Base-by-base conservation (phyloP, 2,113 vertebrate genomes). In the Rutilus rutilus region DNA sequence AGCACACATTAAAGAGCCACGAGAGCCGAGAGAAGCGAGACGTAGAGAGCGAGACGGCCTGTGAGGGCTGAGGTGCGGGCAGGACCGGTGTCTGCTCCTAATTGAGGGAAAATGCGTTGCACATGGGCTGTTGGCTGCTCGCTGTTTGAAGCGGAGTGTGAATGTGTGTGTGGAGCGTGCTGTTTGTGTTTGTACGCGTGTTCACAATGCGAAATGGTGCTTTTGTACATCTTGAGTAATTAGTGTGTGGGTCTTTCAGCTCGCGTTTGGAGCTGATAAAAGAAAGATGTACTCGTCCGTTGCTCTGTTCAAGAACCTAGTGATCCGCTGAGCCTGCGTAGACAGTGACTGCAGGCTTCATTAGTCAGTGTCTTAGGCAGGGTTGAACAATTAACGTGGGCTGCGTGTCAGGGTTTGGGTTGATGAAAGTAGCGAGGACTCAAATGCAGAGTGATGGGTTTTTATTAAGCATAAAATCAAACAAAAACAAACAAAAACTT, bases 81-180 rank as follows among this genome's bases (percentile, higher is more conserved):
- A 92, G 89, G 87, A 88, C 86, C 89, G 87, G 90, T 90, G 92
- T 94, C 94, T 95, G 93, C 90, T 90, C 87, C 89, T 95, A 95
- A 95, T 94, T 94, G 94, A 90, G 91, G 91, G 90, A 92, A 95
- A 94, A 95, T 93, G 91, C 59, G 30, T 87, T 90, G 91, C 93
- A 89, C 92, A 93, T 95, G 87, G 82, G 86, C 59, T 85, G 45
- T 83, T 88, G 73, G 78, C 60, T 87, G 87, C 78, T 79, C 14
- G 59, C 82, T 65, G 75, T 84, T 75, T 65, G 67, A 39, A 64
- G 76, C 39, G 91, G 91, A 92, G 91, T 71, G 88, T 86, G 90
- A 86, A 69, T 93, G 64, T 42, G 17, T 42, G 17, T 52, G 71
- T 11, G 80, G 45, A 42, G 80, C 64, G 23, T 80, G 80, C 52